Percentiles rank a stretch among this genome's conserved stretches.
Evolutionary conservation across 2,888 invertebrate genomes (phyloP).

Genomic region (Tethea ocularis): DNA sequence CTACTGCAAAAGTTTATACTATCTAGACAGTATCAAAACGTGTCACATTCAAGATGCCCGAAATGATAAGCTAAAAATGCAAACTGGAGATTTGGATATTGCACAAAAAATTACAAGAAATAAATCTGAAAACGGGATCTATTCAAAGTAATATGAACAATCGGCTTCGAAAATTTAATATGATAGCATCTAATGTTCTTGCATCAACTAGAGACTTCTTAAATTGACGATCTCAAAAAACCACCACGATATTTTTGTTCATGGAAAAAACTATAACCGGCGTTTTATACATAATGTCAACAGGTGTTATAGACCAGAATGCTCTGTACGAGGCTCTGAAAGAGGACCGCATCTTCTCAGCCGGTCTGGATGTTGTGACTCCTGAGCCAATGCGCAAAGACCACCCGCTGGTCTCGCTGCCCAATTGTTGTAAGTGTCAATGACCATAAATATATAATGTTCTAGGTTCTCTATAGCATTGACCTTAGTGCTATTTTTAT

Average conservation of each 20-base stretch:
- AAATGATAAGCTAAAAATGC: too few species aligned
- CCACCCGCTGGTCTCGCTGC: slow-evolving; percentile 88
- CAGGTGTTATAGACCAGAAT: slow-evolving; percentile 88
- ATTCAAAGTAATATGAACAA: too few species aligned
- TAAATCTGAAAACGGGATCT: too few species aligned
- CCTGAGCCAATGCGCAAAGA: slow-evolving; percentile 93
- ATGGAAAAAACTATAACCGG: neutral
- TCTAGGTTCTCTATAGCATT: neutral
- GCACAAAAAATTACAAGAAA: too few species aligned
- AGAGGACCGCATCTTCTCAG: slow-evolving; percentile 89
- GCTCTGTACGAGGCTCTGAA: slow-evolving; percentile 90
- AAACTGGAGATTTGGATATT: too few species aligned
- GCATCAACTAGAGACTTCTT: too few species aligned
- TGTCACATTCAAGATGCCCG: too few species aligned
- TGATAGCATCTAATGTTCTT: too few species aligned
- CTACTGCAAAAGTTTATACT: too few species aligned
- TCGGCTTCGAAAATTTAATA: too few species aligned
- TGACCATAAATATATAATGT: neutral
- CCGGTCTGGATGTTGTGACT: slow-evolving; percentile 94
- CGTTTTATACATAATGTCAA: slow-evolving; percentile 14
- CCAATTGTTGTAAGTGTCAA: slow-evolving; percentile 89
- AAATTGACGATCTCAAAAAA: too few species aligned
- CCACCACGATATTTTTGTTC: neutral
- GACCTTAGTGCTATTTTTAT: slow-evolving; percentile 5
- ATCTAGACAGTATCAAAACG: too few species aligned